Base-by-base conservation (phyloP, 2,797 vertebrate genomes). In the Sebastiscus albofasciatus region DNA sequence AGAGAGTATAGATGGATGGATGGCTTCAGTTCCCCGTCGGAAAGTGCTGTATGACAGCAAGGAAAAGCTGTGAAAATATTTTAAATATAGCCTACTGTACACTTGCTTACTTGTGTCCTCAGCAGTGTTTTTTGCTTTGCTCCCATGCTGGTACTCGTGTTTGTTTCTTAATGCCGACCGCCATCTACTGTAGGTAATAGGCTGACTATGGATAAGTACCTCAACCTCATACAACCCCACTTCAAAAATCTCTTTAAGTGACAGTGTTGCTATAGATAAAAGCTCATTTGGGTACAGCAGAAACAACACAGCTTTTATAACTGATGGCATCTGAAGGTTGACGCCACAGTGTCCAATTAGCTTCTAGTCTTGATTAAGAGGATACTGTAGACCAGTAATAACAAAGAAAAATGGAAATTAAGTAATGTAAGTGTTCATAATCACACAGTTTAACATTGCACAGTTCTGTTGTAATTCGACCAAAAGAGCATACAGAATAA, bases 401-500 rank as follows among this genome's bases (percentile, higher is more conserved):
- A 71, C 14, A 55, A 72, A 79, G 54, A 56, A 34, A 81, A 77
- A 49, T 8, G 9, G 10, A 81, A 85, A 77, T 62, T 2, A 73
- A 66, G 20, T 42, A 67, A 82, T 36, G 14, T 36, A 71, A 67
- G 42, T 68, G 54, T 67, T 90, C 70, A 76, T 69, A 79, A 79
- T 77, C 49, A 42, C 54, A 52, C 46, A 54, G 56, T 86, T 82
- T 75, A 74, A 85, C 61, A 72, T 79, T 74, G 64, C 79, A 81
- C 55, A 77, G 67, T 59, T 79, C 26, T 36, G 22, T 58, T 71
- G 73, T 75, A 85, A 75, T 79, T 70, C 1, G 55, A 73, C 80
- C 52, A 59, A 82, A 83, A 87, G 80, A 77, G 74, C 77, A 77
- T 66, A 26, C 22, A 79, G 36, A 81, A 58, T 79, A 84, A 79